Percentiles rank a stretch among this genome's conserved stretches.
phyloP scores from a whole-genome alignment of 2,888 invertebrate species.

The Lasius fuliginosus region DNA sequence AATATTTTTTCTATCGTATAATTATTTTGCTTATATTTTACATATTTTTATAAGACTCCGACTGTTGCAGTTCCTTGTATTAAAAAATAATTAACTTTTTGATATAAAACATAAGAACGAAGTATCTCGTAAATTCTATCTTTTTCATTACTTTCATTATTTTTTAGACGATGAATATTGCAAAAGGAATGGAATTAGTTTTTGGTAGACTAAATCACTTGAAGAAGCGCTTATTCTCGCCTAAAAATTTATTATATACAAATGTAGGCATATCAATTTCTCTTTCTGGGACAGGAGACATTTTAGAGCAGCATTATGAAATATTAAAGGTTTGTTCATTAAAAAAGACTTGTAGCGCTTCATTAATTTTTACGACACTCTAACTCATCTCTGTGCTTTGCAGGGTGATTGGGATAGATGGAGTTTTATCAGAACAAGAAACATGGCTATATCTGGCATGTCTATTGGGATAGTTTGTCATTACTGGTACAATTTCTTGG shows the following conservation, averaged over 20 bases:
- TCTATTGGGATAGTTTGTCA: conserved; percentile 94
- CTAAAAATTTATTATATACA: conserved; percentile 91
- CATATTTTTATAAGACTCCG: neutral
- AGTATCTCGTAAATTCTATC: neutral
- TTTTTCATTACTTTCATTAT: neutral
- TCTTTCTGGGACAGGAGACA: conserved; percentile 93
- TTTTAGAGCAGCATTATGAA: conserved; percentile 94
- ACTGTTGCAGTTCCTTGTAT: neutral
- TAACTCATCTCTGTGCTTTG: neutral
- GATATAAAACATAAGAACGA: neutral
- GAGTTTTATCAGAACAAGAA: conserved; percentile 89
- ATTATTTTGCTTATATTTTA: neutral
- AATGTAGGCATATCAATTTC: conserved; percentile 93
- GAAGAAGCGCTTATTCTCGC: conserved; percentile 79
- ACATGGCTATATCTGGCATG: conserved; percentile 93
- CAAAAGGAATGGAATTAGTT: conserved; percentile 68
- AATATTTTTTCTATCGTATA: no score
- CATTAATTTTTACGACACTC: neutral
- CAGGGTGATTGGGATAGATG: conserved; percentile 87
- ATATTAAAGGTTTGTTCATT: conserved; percentile 85
- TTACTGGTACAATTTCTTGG: conserved; percentile 94
- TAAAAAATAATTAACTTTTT: neutral
- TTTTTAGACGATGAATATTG: conserved; percentile 75
- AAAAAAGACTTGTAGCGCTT: neutral
- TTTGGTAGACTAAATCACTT: conserved; percentile 66